Evolutionary conservation across 2,888 invertebrate genomes (phyloP).

Genomic region (Julus scandinavius): DNA sequence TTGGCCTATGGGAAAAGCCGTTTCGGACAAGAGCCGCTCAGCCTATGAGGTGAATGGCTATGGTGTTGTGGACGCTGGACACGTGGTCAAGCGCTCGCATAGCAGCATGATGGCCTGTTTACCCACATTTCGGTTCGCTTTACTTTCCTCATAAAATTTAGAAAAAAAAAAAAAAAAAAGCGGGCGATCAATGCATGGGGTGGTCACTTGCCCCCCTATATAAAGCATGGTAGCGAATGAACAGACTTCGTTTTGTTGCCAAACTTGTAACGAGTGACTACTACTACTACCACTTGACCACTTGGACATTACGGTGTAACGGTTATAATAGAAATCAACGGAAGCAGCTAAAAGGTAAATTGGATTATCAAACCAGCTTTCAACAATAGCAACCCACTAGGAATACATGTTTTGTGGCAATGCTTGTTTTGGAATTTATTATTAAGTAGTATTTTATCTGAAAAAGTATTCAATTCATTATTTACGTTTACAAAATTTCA

Average conservation of each 20-base stretch:
- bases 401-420: neutral
- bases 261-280: neutral
- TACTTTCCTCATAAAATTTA: constrained; percentile 50
- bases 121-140: constrained; percentile 56
- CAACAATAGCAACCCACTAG: neutral
- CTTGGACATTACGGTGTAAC: constrained; percentile 41
- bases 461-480: neutral
- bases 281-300: constrained; percentile 3
- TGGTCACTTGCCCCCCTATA: constrained; percentile 53
- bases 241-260: constrained; percentile 36
- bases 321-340: neutral
- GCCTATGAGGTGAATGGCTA: constrained; percentile 49
- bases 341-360: neutral
- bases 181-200: constrained; percentile 37
- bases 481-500: neutral
- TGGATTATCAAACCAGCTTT: neutral
- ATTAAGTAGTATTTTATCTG: neutral
- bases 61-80: constrained; percentile 52
- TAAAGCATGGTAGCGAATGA: constrained; percentile 36
- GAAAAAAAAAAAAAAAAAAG: constrained; percentile 41
- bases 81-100: constrained; percentile 54
- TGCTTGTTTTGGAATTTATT: neutral
- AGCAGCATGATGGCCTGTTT: constrained; percentile 54
- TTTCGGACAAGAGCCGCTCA: constrained; percentile 21
- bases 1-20: constrained; percentile 45